phyloP scores from a whole-genome alignment of 2,797 vertebrate genomes.

The Siniperca undulata region DNA sequence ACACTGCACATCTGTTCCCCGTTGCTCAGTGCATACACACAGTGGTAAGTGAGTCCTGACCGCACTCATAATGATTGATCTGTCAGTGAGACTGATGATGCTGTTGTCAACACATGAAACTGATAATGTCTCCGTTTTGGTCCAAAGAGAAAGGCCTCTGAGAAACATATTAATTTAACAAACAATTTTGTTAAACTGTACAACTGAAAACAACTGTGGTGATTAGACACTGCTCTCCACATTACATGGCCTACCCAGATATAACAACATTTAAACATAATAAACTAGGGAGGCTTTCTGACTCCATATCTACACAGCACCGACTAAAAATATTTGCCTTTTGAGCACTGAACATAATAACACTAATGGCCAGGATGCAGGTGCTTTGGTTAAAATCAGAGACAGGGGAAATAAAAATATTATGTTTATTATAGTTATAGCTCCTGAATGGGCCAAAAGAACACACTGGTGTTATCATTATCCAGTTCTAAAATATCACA shows the following conservation, averaged over 20 bases:
- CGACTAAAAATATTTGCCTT: conserved; percentile 57
- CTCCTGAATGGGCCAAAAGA: conserved; percentile 52
- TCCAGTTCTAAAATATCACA: conserved; percentile 69
- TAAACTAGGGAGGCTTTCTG: conserved; percentile 15
- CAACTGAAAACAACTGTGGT: background rate
- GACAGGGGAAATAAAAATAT: conserved; percentile 77
- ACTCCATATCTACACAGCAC: conserved; percentile 6
- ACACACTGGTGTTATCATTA: conserved; percentile 63
- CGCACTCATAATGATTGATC: conserved; percentile 50
- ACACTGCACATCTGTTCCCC: conserved; percentile 66
- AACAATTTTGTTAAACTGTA: conserved; percentile 10
- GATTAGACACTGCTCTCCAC: background rate
- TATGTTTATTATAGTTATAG: conserved; percentile 74
- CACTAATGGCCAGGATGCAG: conserved; percentile 78
- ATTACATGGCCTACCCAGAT: background rate
- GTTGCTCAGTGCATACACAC: conserved; percentile 17
- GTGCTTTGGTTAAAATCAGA: conserved; percentile 71
- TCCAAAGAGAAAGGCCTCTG: conserved; percentile 7
- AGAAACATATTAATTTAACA: background rate
- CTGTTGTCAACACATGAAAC: conserved; percentile 42
- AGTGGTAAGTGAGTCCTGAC: conserved; percentile 35
- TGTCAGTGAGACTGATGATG: conserved; percentile 42
- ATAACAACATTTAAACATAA: conserved; percentile 20
- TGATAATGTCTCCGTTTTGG: conserved; percentile 39
- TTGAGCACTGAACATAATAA: conserved; percentile 30